Evolutionary conservation across 2,888 invertebrate genomes (phyloP), one percentile per base, ranked within the genome.

Genomic region (Platerodrilus igneus): DNA sequence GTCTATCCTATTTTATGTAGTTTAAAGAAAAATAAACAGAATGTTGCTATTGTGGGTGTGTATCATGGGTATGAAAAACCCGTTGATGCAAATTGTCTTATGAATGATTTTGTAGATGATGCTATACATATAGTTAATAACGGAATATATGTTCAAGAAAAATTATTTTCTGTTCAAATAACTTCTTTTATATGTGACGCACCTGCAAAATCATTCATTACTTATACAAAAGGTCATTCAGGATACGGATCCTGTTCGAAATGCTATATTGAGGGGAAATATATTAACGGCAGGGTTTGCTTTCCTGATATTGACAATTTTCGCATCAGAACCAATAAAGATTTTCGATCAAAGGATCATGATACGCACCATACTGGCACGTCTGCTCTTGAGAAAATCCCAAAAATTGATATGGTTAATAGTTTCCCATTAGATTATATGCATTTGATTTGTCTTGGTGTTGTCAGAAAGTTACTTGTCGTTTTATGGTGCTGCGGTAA

Each of bases 201-300:
- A 11, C 54, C 51, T 20, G 56, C 53, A 5, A 32, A 48, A 11
- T 21, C 49, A 4, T 55, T 43, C 35, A 42, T 55, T 2, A 32
- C 41, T 13, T 37, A 42, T 11, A 48, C 36, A 3, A 53, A 48
- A 28, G 31, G 39, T 27, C 55, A 57, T 31, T 52, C 28, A 5
- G 41, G 31, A 4, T 40, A 40, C 16, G 34, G 17, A 25, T 41
- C 42, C 1, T 46, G 42, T 26, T 35, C 37, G 7, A 56, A 51
- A 41, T 56, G 53, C 32, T 47, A 9, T 25, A 32, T 47, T 21
- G 43, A 51, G 26, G 55, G 50, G 4, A 38, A 37, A 9, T 49
- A 37, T 32, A 20, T 17, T 35, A 23, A 48, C 28, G 28, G 44
- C 30, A 27, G 47, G n/a, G 41, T 53, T 35, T 13, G 27, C 22